Evolutionary conservation across 2,797 vertebrate species (phyloP), one percentile per base, ranked within the genome.

Genomic region (Phaenicophaeus curvirostris): DNA sequence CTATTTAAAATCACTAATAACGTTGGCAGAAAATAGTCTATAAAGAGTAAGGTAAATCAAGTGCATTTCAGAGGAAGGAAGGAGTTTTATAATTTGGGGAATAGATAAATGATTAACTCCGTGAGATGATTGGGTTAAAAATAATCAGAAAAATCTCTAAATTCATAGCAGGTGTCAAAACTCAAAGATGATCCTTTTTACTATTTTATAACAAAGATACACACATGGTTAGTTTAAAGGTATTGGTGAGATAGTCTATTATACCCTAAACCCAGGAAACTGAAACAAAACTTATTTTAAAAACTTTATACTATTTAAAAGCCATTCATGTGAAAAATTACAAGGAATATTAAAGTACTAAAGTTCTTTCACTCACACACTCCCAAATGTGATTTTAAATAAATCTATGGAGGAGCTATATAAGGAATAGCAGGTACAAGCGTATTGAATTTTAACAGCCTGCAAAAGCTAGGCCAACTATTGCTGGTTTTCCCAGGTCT

Each of bases 1-100:
- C 37, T 50, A 28, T 77, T 62, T 63, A 93, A 90, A 95, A 86
- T 35, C 4, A 63, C 27, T 96, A 69, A 84, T 86, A 76, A 94
- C 54, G 90, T 95, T 95, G 95, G 63, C 53, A 82, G 68, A 65
- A 87, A 92, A 82, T 41, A 65, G 92, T 71, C 16, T 91, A 69
- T 51, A 57, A 75, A 33, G 37, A 15, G 35, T 67, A 61, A 79
- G 90, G 51, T 8, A 15, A 94, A 85, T 68, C 51, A 89, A 63
- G 28, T 62, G 9, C 5, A 66, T 9, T 3, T 28, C 37, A 90
- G 88, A 79, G 12, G 42, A 55, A 57, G 67, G 15, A 44, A 24
- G 39, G 86, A 93, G 39, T 17, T 90, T 69, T 74, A 39, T 57
- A 89, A 57, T 84, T 95, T 90, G 14, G 35, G 50, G 7, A 7